Base-by-base conservation (phyloP, 1,140 invertebrate species). In the Bilobella aurantiaca region DNA sequence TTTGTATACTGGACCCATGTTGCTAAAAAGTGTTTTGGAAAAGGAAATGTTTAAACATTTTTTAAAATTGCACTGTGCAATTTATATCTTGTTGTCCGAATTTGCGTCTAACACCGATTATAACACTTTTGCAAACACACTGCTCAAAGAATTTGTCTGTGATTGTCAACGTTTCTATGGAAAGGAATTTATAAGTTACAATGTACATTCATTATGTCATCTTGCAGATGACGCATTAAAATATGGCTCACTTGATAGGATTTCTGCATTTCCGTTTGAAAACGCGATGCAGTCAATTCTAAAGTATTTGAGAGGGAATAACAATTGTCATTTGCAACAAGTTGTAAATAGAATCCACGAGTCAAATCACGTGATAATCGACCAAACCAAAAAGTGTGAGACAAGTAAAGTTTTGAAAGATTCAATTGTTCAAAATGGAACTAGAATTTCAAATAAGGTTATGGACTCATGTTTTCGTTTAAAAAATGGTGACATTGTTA, bases 291-390 rank as follows among this genome's bases (percentile, higher is more conserved):
- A 62, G 42, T 8, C 14, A 37, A 14, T 62, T 2, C 14, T 34
- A 34, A 62, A 37, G 28, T 25, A 14, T 12, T 18, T 37, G 25
- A 5, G 59, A 5, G 29, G 30, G 3, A 62, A 62, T 37, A 32
- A 62, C 42, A 62, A 37, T 62, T 62, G 16, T n/a, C 67, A 62
- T 46, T 25, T 62, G 29, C 59, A 32, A 27, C 59, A 62, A 37
- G 23, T 62, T 23, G 32, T 62, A 14, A 32, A 37, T 62, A 34
- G 59, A 27, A 23, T 18, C 12, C 12, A 34, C 42, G 59, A 34
- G 42, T 37, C n/a, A 12, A 32, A 23, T 3, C 3, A 32, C 14
- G 3, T 46, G 29, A 37, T 37, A 3, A 14, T 3, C 18, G 31
- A 23, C 16, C 31, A 14, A 59, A 42, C 8, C 8, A 42, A 8